Percentiles rank a stretch among this genome's conserved stretches.
These are phyloP conservation scores for Candidula unifasciata DNA, from an alignment of 2,888 invertebrate genomes.

Conservation along the genomic window DNA sequence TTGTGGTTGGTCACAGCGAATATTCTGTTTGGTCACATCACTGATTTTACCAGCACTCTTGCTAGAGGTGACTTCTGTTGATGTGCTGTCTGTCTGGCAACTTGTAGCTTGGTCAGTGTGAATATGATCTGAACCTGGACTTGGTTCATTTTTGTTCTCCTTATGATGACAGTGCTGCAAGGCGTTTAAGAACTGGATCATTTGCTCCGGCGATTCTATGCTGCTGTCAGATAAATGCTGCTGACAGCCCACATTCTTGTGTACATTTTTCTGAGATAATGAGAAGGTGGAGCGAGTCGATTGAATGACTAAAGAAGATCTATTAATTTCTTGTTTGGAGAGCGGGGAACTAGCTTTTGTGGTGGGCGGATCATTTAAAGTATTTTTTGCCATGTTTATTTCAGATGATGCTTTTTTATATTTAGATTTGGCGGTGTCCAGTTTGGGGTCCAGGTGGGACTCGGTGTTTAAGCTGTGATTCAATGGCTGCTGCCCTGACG, in stretches of 20 bases:
- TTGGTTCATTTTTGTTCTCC: background rate
- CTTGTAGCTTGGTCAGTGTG: background rate
- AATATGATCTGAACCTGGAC: background rate
- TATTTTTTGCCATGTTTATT: background rate
- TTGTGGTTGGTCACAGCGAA: constrained; percentile 7
- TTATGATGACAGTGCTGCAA: constrained; percentile 28
- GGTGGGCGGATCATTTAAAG: background rate
- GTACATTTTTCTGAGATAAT: background rate
- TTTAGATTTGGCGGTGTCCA: constrained; percentile 14
- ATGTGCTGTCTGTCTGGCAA: constrained; percentile 2
- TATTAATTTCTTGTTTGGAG: constrained; percentile 23
- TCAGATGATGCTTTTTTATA: constrained; percentile 1
- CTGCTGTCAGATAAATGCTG: background rate
- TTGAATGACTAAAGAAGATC: constrained; percentile 44
- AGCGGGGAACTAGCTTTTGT: background rate
- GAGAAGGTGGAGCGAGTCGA: constrained; percentile 40
- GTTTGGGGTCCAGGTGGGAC: background rate
- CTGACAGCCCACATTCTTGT: background rate
- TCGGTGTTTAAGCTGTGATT: background rate
- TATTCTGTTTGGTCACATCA: background rate
- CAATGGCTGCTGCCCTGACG: background rate
- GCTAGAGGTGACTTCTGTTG: background rate
- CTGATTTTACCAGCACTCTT: background rate
- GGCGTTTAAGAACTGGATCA: constrained; percentile 12
- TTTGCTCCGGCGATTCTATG: constrained; percentile 10